Conservation (phyloP, 1,140 invertebrate species). For the Bombus difficillimus region DNA sequence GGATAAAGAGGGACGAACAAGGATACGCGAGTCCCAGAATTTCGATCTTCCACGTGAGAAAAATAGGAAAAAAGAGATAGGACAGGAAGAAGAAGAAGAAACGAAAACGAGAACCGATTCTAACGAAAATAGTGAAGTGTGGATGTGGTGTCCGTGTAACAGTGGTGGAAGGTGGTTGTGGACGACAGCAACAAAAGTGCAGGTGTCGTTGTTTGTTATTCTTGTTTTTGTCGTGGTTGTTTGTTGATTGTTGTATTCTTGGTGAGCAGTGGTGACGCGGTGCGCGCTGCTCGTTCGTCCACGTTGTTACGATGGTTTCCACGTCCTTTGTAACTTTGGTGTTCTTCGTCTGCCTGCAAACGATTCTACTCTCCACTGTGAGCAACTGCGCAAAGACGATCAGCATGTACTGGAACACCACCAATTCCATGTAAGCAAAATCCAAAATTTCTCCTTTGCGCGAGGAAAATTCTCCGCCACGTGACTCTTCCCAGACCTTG, state of each 20-base stretch:
- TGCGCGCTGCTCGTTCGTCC: constrained; percentile 67
- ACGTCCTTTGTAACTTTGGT: constrained; percentile 88
- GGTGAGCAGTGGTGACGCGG: constrained; percentile 67
- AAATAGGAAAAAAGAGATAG: not conserved
- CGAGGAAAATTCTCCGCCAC: not conserved
- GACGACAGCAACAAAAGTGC: constrained; percentile 56
- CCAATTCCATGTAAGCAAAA: constrained; percentile 88
- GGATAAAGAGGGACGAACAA: not conserved
- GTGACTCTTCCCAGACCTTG: not conserved
- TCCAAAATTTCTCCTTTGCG: rapidly evolving
- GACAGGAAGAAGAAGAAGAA: not conserved
- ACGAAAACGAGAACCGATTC: not conserved
- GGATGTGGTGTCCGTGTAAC: constrained; percentile 77
- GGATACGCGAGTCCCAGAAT: constrained; percentile 1
- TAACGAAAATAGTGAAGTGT: constrained; percentile 60
- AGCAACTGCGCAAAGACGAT: constrained; percentile 92
- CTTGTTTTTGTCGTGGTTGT: constrained; percentile 40
- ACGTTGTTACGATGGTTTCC: constrained; percentile 81
- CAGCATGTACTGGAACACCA: constrained; percentile 93
- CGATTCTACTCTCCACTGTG: constrained; percentile 88
- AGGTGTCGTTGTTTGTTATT: constrained; percentile 44
- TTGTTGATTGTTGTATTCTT: constrained; percentile 53
- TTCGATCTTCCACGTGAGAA: not conserved
- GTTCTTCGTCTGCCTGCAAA: constrained; percentile 90
- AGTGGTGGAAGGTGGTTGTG: constrained; percentile 75